Conservation (phyloP, 2,113 vertebrate species). For the Brachyistius frenatus region DNA sequence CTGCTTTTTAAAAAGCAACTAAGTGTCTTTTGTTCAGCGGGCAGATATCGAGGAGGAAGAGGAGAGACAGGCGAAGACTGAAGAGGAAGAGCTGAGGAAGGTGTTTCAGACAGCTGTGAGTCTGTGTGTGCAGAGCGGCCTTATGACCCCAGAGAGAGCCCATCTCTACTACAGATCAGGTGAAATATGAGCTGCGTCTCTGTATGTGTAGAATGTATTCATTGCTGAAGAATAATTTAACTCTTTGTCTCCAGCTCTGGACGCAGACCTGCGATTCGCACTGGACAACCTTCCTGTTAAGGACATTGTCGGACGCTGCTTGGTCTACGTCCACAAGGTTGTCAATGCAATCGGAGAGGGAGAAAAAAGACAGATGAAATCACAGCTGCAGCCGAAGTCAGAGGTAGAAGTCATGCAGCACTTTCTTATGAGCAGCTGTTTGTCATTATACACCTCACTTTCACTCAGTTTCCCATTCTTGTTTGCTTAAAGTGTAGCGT, state of each 20-base stretch:
- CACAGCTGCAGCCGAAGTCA: slow-evolving; percentile 11
- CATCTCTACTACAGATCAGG: slow-evolving; percentile 79
- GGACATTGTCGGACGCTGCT: slow-evolving; percentile 70
- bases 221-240: background rate
- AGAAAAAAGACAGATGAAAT: slow-evolving; percentile 6
- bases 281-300: slow-evolving; percentile 54
- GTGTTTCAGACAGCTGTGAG: slow-evolving; percentile 70
- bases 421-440: no score
- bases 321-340: slow-evolving; percentile 84
- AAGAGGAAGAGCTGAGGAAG: slow-evolving; percentile 63
- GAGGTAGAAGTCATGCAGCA: slow-evolving; percentile 6
- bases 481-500: no score
- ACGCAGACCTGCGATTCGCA: slow-evolving; percentile 82
- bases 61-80: slow-evolving; percentile 5
- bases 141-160: slow-evolving; percentile 71
- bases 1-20: background rate
- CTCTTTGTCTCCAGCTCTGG: slow-evolving; percentile 72
- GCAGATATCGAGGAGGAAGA: slow-evolving; percentile 23
- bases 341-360: slow-evolving; percentile 43
- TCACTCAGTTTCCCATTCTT: no score
- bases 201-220: background rate
- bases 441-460: no score
- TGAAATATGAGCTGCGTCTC: slow-evolving; percentile 41
- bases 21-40: slow-evolving; percentile 17
- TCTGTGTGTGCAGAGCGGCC: slow-evolving; percentile 70